Percentiles rank a stretch among this genome's conserved stretches.
Evolutionary conservation across 2,113 vertebrate genomes (phyloP).

Genomic region (Bambusicola thoracicus): DNA sequence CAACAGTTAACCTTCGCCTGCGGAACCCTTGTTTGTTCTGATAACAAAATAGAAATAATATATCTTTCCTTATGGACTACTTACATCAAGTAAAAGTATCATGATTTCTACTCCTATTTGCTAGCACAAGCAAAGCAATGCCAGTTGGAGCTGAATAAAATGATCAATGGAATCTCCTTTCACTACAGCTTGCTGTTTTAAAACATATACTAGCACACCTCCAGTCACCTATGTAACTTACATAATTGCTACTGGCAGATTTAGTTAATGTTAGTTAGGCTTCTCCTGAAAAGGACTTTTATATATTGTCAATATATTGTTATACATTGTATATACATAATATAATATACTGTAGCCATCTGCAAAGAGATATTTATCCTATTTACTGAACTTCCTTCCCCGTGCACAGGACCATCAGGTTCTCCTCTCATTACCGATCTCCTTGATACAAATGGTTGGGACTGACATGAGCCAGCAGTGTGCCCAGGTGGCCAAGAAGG

Average conservation of each 20-base stretch:
- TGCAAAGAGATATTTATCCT: background rate
- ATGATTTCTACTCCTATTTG: background rate
- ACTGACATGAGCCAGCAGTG: no score
- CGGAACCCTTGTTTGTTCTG: fast-evolving
- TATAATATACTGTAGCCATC: background rate
- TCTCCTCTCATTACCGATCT: background rate
- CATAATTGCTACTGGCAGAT: background rate
- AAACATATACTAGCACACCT: background rate
- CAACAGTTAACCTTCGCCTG: background rate
- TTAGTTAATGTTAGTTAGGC: background rate
- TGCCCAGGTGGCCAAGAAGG: no score
- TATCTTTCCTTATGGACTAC: background rate
- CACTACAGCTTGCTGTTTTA: background rate
- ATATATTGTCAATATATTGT: background rate
- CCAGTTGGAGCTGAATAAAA: background rate
- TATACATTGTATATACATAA: no score
- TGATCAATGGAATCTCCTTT: background rate
- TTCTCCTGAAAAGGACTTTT: background rate
- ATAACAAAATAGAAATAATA: background rate
- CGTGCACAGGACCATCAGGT: background rate
- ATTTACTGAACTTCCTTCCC: background rate
- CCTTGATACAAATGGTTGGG: background rate
- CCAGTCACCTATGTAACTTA: background rate
- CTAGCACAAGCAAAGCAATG: background rate
- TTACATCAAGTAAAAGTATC: background rate